These are phyloP conservation scores for Prolemur simus DNA, from an alignment of 2,113 vertebrate genomes.

Conservation along the genomic window DNA sequence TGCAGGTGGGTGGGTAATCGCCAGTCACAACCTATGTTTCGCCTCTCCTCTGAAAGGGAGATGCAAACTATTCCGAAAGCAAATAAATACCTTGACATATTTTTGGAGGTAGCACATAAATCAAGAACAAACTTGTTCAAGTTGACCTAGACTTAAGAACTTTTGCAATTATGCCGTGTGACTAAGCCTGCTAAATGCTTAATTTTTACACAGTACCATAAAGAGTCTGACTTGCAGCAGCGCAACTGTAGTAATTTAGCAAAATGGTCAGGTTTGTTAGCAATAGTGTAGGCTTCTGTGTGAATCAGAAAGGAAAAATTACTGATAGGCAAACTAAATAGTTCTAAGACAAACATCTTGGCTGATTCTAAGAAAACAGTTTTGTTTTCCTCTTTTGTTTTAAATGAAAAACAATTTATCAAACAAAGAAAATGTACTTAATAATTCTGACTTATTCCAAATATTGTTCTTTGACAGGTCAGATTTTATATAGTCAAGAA, in stretches of 20 bases:
- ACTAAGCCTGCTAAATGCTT: constrained; percentile 39
- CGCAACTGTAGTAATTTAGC: neutral
- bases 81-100: constrained; percentile 67
- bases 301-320: constrained; percentile 37
- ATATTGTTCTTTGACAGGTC: neutral
- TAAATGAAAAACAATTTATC: constrained; percentile 32
- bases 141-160: constrained; percentile 69
- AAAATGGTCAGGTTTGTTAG: constrained; percentile 37
- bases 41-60: neutral
- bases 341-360: constrained; percentile 14
- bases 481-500: neutral
- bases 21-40: constrained; percentile 13
- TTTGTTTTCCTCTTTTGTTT: constrained; percentile 39
- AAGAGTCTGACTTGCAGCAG: constrained; percentile 25
- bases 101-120: constrained; percentile 62
- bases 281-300: neutral
- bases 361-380: constrained; percentile 18
- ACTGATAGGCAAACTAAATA: neutral
- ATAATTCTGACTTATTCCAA: neutral
- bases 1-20: constrained; percentile 15
- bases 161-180: constrained; percentile 61
- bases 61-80: constrained; percentile 65
- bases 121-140: constrained; percentile 74
- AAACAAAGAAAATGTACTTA: constrained; percentile 12
- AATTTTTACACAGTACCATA: constrained; percentile 50